Percentiles rank a stretch among this genome's conserved stretches.
These are phyloP conservation scores for Busseola fusca DNA, from an alignment of 2,888 invertebrate genomes.

Conservation along the genomic window DNA sequence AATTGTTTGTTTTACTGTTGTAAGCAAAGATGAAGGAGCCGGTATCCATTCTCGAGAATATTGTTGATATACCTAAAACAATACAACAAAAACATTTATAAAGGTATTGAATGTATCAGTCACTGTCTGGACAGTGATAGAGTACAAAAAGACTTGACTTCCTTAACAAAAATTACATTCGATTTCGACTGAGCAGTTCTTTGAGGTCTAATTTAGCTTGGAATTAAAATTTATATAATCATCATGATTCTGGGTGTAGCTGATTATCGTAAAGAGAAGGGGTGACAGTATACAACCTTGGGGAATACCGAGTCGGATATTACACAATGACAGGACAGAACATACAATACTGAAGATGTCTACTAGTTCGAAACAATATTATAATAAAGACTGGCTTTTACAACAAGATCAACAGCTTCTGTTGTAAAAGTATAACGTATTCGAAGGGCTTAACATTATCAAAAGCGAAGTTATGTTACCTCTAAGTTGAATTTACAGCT, in stretches of 20 bases:
- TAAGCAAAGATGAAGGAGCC: constrained; percentile 84
- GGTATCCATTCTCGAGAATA: constrained; percentile 78
- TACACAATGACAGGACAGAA: neutral
- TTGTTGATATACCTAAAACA: constrained; percentile 80
- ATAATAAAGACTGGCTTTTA: neutral
- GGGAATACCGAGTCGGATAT: neutral
- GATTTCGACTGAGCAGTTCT: neutral
- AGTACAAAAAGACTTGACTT: neutral
- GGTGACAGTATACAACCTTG: neutral
- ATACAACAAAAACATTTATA: neutral
- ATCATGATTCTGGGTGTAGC: neutral
- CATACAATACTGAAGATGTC: neutral
- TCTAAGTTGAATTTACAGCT: neutral
- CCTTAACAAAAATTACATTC: neutral
- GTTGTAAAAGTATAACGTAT: neutral
- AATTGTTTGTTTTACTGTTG: constrained; percentile 71
- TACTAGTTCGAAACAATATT: neutral
- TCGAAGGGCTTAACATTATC: neutral
- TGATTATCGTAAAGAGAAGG: neutral
- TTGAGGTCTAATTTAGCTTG: neutral
- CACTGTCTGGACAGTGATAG: neutral
- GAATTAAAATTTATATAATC: neutral
- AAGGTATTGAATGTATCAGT: neutral
- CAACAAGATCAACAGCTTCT: neutral
- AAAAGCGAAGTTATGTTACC: neutral